A percentile compares a stretch with the other conserved stretches of the same genome.
phyloP scores from a whole-genome alignment of 1,140 invertebrate genomes.

The Oscheius sp. region DNA sequence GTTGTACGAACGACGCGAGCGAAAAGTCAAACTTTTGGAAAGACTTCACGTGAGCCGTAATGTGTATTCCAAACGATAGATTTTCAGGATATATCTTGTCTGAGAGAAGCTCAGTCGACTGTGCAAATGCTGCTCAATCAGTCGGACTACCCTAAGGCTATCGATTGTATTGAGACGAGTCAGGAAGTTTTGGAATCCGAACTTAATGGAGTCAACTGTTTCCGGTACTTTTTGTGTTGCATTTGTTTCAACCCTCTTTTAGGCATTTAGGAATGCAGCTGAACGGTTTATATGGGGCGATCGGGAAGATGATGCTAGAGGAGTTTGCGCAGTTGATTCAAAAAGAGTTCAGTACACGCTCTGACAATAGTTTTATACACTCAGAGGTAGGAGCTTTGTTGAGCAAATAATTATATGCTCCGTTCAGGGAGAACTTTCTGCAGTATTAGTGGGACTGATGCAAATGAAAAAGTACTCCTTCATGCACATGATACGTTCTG shows the following conservation, averaged over 20 bases:
- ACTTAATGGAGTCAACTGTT: conserved; percentile 84
- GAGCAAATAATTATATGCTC: no score
- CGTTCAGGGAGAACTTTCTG: conserved; percentile 53
- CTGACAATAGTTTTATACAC: no score
- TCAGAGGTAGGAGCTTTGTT: no score
- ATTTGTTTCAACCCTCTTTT: conserved; percentile 25
- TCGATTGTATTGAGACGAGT: conserved; percentile 92
- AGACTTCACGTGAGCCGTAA: conserved; percentile 15
- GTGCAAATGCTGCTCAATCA: conserved; percentile 89
- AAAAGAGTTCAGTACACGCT: conserved; percentile 82
- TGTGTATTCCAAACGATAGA: background rate
- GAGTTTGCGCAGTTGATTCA: conserved; percentile 90
- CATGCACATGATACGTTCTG: conserved; percentile 49
- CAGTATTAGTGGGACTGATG: conserved; percentile 60
- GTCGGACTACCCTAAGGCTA: conserved; percentile 91
- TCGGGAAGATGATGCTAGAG: conserved; percentile 91
- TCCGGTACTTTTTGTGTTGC: conserved; percentile 62
- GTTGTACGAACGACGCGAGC: conserved; percentile 62
- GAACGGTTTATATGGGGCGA: conserved; percentile 90
- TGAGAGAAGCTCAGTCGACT: conserved; percentile 94
- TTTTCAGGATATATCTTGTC: conserved; percentile 62
- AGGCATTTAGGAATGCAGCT: conserved; percentile 90
- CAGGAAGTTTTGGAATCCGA: conserved; percentile 88
- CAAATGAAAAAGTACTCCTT: conserved; percentile 60
- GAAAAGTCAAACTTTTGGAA: conserved; percentile 17